Base-by-base conservation (phyloP, 1,140 invertebrate species). In the Varroa destructor region DNA sequence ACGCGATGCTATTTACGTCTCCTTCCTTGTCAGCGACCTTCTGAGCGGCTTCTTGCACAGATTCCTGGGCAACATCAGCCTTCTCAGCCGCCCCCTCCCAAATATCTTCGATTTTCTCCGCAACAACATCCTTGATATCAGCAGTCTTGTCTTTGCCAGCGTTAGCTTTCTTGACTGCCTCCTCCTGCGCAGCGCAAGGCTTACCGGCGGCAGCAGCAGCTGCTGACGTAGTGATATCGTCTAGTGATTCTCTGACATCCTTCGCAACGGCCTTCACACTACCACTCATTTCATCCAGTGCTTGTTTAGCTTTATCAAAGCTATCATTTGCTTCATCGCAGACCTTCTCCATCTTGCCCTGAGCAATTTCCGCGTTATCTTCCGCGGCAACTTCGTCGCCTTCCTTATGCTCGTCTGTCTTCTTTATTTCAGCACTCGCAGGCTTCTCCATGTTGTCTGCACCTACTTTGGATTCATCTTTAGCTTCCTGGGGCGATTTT, bases 51-150 rank as follows among this genome's bases (percentile, higher is more conserved):
- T 40, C 1, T 40, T n/a, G 12, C 40, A 43, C 61, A 1, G 61
- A 67, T 37, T 14, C 40, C 61, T 67, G 40, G 61, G 14, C 40
- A 12, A 12, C 57, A 58, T 14, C 61, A 40, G 36, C 61, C 40
- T 43, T 67, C 61, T 67, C 61, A 67, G 46, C 61, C 61, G 61
- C 40, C 61, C 61, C 61, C 61, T 67, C 61, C 61, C 40, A 37
- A 67, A 67, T 67, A 67, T 67, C 61, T 67, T 40, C 61, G 61
- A 67, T 67, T 67, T 67, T 67, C 61, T 67, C 61, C 61, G 61
- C 61, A 67, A 67, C 61, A 37, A 37, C 61, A 67, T 67, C 61
- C 61, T 14, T 67, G 61, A 67, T 37, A 67, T 67, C 61, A 67
- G 61, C 61, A 67, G 61, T 40, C 3, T 67, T 67, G 3, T 67